Evolutionary conservation across 2,113 vertebrate genomes (phyloP).

Genomic region (Alethe castanea): DNA sequence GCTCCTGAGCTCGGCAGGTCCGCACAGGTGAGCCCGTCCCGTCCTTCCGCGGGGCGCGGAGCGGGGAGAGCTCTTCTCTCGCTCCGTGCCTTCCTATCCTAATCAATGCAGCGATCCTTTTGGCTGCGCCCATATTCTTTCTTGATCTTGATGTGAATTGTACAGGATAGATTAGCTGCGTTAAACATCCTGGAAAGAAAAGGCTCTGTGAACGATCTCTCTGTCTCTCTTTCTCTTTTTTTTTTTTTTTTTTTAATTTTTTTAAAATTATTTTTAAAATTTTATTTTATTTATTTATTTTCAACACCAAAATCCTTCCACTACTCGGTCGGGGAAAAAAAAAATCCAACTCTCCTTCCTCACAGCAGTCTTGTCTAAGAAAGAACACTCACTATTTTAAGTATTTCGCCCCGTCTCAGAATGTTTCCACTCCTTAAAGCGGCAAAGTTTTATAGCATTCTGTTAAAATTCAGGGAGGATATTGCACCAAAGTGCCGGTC

Average conservation of each 20-base stretch:
- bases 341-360: background rate
- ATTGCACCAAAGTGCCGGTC: background rate
- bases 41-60: too few relatives aligned
- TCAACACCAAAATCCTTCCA: background rate
- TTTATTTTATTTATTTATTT: too few relatives aligned
- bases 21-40: constrained; percentile 49
- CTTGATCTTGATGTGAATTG: background rate
- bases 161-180: background rate
- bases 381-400: background rate
- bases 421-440: background rate
- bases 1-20: background rate
- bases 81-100: background rate
- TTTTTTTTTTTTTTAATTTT: too few relatives aligned
- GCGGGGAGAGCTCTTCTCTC: background rate
- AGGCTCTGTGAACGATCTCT: accelerated
- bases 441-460: background rate
- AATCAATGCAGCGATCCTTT: background rate
- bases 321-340: background rate
- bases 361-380: too few relatives aligned
- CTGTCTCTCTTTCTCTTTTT: accelerated
- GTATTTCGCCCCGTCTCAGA: background rate
- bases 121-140: background rate
- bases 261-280: too few relatives aligned
- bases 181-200: background rate
- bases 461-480: background rate